Conservation (phyloP, 2,797 vertebrate species). For the Huso huso region DNA sequence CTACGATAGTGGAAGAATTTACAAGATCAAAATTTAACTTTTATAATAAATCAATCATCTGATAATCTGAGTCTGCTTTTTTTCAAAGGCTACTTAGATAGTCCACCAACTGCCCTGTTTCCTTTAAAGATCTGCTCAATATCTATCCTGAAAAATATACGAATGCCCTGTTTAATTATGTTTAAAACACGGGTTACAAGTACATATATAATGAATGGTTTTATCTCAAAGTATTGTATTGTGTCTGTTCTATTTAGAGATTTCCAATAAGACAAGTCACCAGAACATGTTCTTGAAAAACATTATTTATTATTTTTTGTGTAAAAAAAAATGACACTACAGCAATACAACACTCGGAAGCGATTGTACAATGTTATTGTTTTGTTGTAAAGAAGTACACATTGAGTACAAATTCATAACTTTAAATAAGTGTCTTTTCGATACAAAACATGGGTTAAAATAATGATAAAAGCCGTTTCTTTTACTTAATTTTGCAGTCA, state of each 20-base stretch:
- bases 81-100: too few relatives aligned
- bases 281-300: conserved; percentile 61
- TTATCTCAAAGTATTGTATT: too few relatives aligned
- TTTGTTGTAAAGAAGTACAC: conserved; percentile 81
- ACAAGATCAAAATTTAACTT: too few relatives aligned
- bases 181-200: too few relatives aligned
- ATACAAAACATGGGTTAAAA: conserved; percentile 88
- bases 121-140: too few relatives aligned
- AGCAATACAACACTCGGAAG: conserved; percentile 83
- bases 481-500: conserved; percentile 35
- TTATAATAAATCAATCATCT: too few relatives aligned
- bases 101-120: too few relatives aligned
- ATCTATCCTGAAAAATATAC: not conserved
- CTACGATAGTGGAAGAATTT: too few relatives aligned
- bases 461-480: conserved; percentile 45
- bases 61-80: too few relatives aligned
- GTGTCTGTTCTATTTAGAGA: too few relatives aligned
- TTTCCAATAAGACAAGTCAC: conserved; percentile 33
- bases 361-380: conserved; percentile 78
- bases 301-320: conserved; percentile 84
- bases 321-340: conserved; percentile 90
- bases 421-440: conserved; percentile 54
- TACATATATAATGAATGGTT: too few relatives aligned
- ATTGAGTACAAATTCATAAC: conserved; percentile 64
- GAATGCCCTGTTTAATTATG: not conserved